phyloP scores from a whole-genome alignment of 2,888 invertebrate genomes.

The Hemicrepidius hirtus region DNA sequence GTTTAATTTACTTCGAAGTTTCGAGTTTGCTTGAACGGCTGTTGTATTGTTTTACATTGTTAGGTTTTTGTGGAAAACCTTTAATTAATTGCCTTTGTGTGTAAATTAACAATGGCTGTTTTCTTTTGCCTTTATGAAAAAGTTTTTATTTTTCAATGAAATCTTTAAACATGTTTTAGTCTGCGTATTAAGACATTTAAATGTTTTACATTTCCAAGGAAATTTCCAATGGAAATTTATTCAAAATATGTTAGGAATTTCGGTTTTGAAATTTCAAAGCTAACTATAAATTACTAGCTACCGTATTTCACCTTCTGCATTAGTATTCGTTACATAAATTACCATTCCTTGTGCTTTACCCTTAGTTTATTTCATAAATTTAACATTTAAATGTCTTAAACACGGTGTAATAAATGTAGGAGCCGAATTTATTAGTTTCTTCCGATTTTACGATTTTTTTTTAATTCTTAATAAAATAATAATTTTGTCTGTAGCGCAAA shows the following conservation, averaged over 20 bases:
- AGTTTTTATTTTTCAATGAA: no score
- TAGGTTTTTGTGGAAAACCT: not conserved
- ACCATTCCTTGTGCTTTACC: not conserved
- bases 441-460: no score
- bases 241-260: slow-evolving; percentile 21
- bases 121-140: not conserved
- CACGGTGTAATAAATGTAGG: not conserved
- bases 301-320: slow-evolving; percentile 18
- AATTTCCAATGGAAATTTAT: slow-evolving; percentile 22
- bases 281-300: slow-evolving; percentile 20
- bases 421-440: no score
- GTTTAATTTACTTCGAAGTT: not conserved
- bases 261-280: slow-evolving; percentile 2
- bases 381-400: not conserved
- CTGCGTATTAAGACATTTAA: no score
- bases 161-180: no score
- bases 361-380: not conserved
- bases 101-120: slow-evolving; percentile 12
- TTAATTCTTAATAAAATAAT: no score
- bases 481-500: no score
- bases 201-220: not conserved
- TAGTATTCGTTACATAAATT: slow-evolving; percentile 24
- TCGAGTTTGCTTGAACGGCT: not conserved
- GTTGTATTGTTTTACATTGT: slow-evolving; percentile 11
- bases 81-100: slow-evolving; percentile 29